These are phyloP conservation scores for Pleuronectes platessa DNA, from an alignment of 2,113 vertebrate genomes.

Conservation along the genomic window DNA sequence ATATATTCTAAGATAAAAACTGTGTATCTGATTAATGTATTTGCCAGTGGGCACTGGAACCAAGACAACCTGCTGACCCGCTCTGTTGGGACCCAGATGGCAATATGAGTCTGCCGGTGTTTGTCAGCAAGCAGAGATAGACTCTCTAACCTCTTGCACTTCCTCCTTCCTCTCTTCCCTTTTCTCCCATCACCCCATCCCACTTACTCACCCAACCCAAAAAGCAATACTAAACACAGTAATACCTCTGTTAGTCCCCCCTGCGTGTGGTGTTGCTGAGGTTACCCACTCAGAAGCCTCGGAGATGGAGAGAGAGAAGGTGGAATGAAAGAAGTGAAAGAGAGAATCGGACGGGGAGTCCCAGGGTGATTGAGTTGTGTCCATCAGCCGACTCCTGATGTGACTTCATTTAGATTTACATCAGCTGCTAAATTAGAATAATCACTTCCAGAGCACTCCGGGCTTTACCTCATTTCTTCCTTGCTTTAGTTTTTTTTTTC, in stretches of 20 bases:
- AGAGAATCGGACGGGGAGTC: constrained; percentile 57
- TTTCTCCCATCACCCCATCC: constrained; percentile 46
- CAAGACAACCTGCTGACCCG: constrained; percentile 27
- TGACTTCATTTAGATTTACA: constrained; percentile 99
- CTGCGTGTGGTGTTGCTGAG: constrained; percentile 79
- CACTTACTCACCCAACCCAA: constrained; percentile 44
- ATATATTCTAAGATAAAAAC: neutral
- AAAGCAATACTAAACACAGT: constrained; percentile 74
- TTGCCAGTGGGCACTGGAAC: constrained; percentile 44
- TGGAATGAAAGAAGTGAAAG: constrained; percentile 41
- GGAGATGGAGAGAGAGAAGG: constrained; percentile 41
- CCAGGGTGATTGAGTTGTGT: constrained; percentile 88
- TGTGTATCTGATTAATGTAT: neutral
- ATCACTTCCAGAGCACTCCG: constrained; percentile 93
- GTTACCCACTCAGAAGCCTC: constrained; percentile 77
- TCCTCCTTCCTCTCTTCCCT: constrained; percentile 35
- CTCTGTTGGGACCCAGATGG: constrained; percentile 66
- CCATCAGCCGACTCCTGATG: constrained; percentile 86
- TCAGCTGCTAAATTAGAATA: constrained; percentile 98
- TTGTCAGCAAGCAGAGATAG: constrained; percentile 62
- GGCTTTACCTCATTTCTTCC: constrained; percentile 83
- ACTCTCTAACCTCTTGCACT: constrained; percentile 60
- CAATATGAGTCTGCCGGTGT: constrained; percentile 57
- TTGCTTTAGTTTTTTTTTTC: constrained; percentile 62
- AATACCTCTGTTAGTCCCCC: constrained; percentile 75